Conservation (phyloP, 2,113 vertebrate genomes). For the Erythrocebus patas region DNA sequence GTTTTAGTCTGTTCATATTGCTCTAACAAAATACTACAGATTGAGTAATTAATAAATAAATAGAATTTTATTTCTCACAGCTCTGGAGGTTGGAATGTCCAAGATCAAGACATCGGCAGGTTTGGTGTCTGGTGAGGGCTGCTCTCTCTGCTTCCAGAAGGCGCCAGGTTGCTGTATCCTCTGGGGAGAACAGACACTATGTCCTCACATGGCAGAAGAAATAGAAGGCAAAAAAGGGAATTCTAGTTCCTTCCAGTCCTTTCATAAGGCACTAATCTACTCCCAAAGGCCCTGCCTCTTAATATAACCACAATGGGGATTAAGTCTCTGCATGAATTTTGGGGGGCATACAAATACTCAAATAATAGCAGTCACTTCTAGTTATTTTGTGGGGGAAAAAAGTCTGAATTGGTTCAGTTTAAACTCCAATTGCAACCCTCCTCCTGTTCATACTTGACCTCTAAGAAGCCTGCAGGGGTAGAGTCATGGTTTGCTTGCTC, state of each 20-base stretch:
- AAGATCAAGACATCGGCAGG: not conserved
- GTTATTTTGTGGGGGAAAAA: not conserved
- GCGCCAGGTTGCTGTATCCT: accelerated
- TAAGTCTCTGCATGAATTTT: not conserved
- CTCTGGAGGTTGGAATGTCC: not conserved
- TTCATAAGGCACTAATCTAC: not conserved
- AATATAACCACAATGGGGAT: not conserved
- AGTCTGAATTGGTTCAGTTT: not conserved
- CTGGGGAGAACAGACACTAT: not conserved
- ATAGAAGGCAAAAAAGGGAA: not conserved
- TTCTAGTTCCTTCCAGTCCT: not conserved
- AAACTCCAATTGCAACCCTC: not conserved
- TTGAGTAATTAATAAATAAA: not conserved
- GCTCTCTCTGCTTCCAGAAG: not conserved
- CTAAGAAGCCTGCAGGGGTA: not conserved
- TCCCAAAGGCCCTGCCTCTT: not conserved
- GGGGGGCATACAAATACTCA: not conserved
- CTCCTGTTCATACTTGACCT: not conserved
- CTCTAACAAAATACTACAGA: not conserved
- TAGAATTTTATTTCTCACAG: not conserved
- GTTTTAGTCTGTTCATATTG: not conserved
- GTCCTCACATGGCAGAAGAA: not conserved
- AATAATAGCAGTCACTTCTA: not conserved
- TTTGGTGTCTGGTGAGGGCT: not conserved
- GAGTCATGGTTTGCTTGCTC: not conserved